phyloP scores from a whole-genome alignment of 1,140 invertebrate species.

The Octopus sinensis region DNA sequence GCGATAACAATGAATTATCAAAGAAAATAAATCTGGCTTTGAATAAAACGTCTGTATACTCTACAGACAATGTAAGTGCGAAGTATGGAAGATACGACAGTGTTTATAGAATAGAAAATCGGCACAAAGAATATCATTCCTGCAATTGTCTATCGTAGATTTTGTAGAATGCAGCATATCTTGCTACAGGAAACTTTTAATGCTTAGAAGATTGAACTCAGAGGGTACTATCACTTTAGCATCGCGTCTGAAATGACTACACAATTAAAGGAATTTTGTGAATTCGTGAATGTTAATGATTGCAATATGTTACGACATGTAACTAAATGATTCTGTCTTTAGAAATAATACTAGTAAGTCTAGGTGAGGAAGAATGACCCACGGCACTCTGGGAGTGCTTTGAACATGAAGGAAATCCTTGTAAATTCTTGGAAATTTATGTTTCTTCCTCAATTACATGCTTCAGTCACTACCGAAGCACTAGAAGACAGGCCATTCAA shows the following conservation, averaged over 20 bases:
- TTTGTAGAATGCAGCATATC: not conserved
- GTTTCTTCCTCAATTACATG: not conserved
- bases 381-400: not conserved
- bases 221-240: not conserved
- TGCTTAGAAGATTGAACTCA: not conserved
- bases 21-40: not conserved
- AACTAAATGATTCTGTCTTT: not conserved
- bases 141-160: not conserved
- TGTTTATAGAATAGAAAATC: not conserved
- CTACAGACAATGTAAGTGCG: not conserved
- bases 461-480: not conserved
- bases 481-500: constrained; percentile 4
- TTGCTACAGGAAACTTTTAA: not conserved
- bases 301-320: not conserved
- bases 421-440: not conserved
- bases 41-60: not conserved
- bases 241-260: not conserved
- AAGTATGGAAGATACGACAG: not conserved
- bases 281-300: constrained; percentile 2
- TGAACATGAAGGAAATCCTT: not conserved
- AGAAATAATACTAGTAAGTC: not conserved
- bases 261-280: constrained; percentile 1
- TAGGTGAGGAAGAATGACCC: not conserved
- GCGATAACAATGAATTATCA: too few relatives aligned
- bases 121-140: not conserved